Percentiles rank a stretch among this genome's conserved stretches.
These are phyloP conservation scores for Limnephilus auricula DNA, from an alignment of 2,888 invertebrate species.

Conservation along the genomic window DNA sequence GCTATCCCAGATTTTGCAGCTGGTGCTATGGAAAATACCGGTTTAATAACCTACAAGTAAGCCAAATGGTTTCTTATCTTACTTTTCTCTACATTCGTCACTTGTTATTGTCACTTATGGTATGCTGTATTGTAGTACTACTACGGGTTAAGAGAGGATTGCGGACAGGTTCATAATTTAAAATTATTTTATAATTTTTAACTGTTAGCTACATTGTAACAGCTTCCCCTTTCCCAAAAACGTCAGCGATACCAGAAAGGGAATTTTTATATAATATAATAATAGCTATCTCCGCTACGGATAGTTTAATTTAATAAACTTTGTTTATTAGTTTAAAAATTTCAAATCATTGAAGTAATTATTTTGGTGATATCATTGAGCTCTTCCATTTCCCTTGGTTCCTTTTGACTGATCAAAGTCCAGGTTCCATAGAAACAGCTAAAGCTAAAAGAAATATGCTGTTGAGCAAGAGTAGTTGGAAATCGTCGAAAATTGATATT, in stretches of 20 bases:
- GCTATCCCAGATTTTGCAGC: slow-evolving; percentile 87
- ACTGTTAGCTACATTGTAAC: not conserved
- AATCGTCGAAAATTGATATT: too few relatives aligned
- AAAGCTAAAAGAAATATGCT: not conserved
- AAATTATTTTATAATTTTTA: too few relatives aligned
- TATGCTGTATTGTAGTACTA: not conserved
- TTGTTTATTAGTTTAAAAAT: too few relatives aligned
- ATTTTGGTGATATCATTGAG: not conserved
- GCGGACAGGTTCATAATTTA: too few relatives aligned
- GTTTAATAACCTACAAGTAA: slow-evolving; percentile 85
- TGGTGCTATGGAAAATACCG: slow-evolving; percentile 93
- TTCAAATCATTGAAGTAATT: not conserved
- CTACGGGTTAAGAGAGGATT: not conserved
- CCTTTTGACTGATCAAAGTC: not conserved
- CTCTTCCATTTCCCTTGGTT: not conserved
- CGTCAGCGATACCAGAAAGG: too few relatives aligned
- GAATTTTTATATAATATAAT: too few relatives aligned
- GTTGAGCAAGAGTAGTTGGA: not conserved
- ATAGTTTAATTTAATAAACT: too few relatives aligned
- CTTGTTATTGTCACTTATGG: too few relatives aligned
- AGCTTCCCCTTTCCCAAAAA: not conserved
- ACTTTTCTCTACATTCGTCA: not conserved
- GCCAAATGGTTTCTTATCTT: not conserved
- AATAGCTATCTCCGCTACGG: too few relatives aligned
- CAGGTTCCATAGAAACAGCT: not conserved